Evolutionary conservation across 2,888 invertebrate genomes (phyloP), one percentile per base, ranked within the genome.

Genomic region (Monochamus alternatus): DNA sequence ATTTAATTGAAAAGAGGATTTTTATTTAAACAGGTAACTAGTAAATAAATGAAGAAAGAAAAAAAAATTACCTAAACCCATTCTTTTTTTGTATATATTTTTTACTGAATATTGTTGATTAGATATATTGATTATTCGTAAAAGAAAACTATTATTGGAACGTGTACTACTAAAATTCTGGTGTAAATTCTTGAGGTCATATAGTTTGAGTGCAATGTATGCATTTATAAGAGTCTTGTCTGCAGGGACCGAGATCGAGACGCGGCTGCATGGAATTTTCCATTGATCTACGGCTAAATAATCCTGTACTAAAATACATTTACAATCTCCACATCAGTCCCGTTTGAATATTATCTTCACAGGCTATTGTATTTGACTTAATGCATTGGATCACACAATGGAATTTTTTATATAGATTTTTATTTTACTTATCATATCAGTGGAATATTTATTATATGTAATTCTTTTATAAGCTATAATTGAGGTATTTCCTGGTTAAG

Each of bases 241-340:
- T 4, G n/a, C 14, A n/a, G 4, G 3, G 55, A 8, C 55, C 55
- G 55, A 12, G 55, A 8, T 9, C 55, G 55, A 12, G 38, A 59
- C 59, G 59, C 30, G 12, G 47, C 60, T 60, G 59, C 60, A 43
- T 69, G 69, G 69, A 69, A 69, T 60, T 69, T 69, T 69, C 69
- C 69, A 69, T 69, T 69, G 60, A 60, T 59, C 22, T 47, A 52
- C 60, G 60, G 60, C 60, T 38, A 38, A 38, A 38, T 67, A 55
- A 67, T 55, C 32, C 55, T 44, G 69, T 60, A 69, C 44, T 69
- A 69, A 69, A 69, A 68, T 68, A 68, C 58, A 68, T 58, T 68
- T 38, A 30, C 68, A 59, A 64, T 47, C 47, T 47, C 64, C 31
- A 60, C 60, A 64, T 44, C 22, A 55, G 52, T 47, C 10, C 14